Evolutionary conservation across 1,140 invertebrate species (phyloP), one percentile per base, ranked within the genome.

Genomic region (Philotrypesis tridentata): DNA sequence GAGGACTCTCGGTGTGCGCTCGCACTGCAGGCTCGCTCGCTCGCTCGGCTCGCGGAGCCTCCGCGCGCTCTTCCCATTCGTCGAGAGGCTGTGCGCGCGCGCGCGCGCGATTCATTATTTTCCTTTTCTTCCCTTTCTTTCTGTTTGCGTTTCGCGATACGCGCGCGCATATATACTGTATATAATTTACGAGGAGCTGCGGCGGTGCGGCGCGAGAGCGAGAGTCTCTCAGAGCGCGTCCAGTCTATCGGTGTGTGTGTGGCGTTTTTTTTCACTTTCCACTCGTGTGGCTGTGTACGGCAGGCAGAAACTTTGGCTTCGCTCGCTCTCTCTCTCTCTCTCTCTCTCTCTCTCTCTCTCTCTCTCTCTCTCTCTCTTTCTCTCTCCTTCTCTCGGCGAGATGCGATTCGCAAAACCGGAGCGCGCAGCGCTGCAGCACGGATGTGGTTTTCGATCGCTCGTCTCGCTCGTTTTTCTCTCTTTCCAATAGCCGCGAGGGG

Each of bases 151-250:
- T 80, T 76, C 67, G 73, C 79, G 83, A 76, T 78, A n/a, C 68
- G 79, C 75, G 71, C 72, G 67, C 31, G 14, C n/a, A n/a, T 55
- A 67, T 74, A 48, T 83, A 79, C 70, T 82, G 81, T 80, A 40
- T 73, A 74, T 83, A 83, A 84, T 84, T 84, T 74, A 81, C 80
- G 80, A 84, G 80, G 70, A 71, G 23, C 31, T 12, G 55, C 40
- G 65, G 37, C 61, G 61, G 74, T 55, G 48, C 27, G 40, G 29
- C 37, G 80, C 67, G 82, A 43, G 25, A 60, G 25, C 83, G 82
- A 86, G 88, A 88, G 88, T 83, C 87, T 85, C 89, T 91, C 90
- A 89, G 88, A 91, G 91, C 90, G 87, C 88, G 90, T 91, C 90
- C 89, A 91, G 90, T 90, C 89, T 87, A 86, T 88, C 76, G 76